Base-by-base conservation (phyloP, 23 tunicate genomes). In the Ascidia mentula region DNA sequence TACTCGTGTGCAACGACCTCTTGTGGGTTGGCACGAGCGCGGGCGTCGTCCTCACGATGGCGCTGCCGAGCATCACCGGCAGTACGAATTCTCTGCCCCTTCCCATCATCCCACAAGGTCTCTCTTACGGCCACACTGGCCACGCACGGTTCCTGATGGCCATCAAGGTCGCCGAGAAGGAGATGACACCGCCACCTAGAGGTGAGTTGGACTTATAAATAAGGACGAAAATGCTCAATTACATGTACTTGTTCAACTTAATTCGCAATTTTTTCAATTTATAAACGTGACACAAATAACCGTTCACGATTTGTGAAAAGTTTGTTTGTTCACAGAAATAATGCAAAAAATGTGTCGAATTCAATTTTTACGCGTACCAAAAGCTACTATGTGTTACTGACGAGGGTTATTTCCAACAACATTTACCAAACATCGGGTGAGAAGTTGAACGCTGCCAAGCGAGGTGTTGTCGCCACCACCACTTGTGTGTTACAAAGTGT, bases 21-120 rank as follows among this genome's bases (percentile, higher is more conserved):
- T 60, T 93, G 71, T 93, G 98, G 98, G 86, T 88, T 81, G 98
- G 98, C 13, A 93, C 98, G 1, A 88, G 93, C 37, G 98, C 93
- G 34, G 98, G 98, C 1, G 98, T 93, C 7, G 98, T 93, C 36
- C 76, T 93, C 45, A 93, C 89, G 59, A 31, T 93, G 69, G 73
- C 87, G 31, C 83, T 93, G 17, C 98, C 93, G 20, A 88, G 59
- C 38, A 84, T 93, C 17, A 87, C 86, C 12, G 76, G 72, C 34
- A 33, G 69, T 26, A 88, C 89, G 18, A 60, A 91, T 20, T 40
- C 89, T 31, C 60, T 93, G 15, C 79, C 98, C 31, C 40, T 80
- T 26, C 83, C 89, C 20, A 40, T 93, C 72, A 80, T 89, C 18
- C 98, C 98, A 38, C 98, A 88, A 61, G 98, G 98, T 0, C 86